These are phyloP conservation scores for Microctenopoma lineatum DNA, from an alignment of 2,797 vertebrate species.

Conservation along the genomic window DNA sequence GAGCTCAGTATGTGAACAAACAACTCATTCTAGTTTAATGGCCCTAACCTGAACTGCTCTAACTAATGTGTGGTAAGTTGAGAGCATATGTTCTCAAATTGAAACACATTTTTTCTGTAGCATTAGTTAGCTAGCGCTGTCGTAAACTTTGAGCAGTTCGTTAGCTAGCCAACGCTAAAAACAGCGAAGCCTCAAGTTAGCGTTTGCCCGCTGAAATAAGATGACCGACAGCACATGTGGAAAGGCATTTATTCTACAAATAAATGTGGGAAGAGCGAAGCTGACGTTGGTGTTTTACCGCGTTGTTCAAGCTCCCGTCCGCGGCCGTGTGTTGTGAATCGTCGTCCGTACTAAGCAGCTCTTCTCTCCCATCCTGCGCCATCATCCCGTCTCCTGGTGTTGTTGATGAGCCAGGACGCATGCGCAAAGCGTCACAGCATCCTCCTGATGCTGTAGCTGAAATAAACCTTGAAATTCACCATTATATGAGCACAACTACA, in stretches of 20 bases:
- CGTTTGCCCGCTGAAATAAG: rapidly evolving
- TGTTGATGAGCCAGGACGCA: constrained; percentile 40
- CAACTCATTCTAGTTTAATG: no score
- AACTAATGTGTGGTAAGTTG: no score
- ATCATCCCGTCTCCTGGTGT: constrained; percentile 48
- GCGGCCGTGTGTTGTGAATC: constrained; percentile 24
- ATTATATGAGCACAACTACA: no score
- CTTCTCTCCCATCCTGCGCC: constrained; percentile 62
- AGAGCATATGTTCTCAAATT: background rate
- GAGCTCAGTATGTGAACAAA: no score
- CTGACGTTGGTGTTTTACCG: constrained; percentile 19
- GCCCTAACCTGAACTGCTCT: background rate
- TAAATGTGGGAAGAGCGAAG: background rate
- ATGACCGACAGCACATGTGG: background rate
- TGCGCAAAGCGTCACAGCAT: constrained; percentile 49
- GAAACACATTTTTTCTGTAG: background rate
- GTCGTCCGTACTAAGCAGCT: constrained; percentile 40
- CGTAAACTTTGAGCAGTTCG: background rate
- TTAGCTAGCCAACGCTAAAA: background rate
- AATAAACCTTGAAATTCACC: background rate
- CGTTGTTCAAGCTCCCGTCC: constrained; percentile 25
- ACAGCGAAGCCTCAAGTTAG: background rate
- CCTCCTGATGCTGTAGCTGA: background rate
- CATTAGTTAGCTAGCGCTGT: background rate
- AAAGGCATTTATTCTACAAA: background rate